phyloP scores from a whole-genome alignment of 2,797 vertebrate species.

The Pempheris klunzingeri region DNA sequence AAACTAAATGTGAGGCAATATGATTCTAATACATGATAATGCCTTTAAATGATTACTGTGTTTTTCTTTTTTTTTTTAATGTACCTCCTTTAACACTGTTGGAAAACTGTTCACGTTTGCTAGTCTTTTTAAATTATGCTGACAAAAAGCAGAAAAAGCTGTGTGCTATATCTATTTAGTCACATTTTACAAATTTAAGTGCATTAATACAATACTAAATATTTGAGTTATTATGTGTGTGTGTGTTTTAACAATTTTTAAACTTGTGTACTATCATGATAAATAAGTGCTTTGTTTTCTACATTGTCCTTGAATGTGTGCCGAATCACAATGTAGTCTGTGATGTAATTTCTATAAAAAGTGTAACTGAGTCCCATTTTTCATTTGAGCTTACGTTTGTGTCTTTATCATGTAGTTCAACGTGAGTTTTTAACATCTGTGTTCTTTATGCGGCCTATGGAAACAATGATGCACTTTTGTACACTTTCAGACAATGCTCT shows the following conservation, averaged over 20 bases:
- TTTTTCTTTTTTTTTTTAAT: constrained; percentile 53
- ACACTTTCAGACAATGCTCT: constrained; percentile 69
- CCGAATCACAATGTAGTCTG: constrained; percentile 53
- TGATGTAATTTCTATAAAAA: constrained; percentile 54
- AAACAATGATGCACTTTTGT: constrained; percentile 77
- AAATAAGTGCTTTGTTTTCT: constrained; percentile 66
- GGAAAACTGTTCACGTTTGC: constrained; percentile 61
- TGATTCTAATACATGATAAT: constrained; percentile 30
- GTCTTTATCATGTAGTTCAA: constrained; percentile 54
- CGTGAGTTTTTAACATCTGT: constrained; percentile 63
- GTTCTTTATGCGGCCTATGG: constrained; percentile 56
- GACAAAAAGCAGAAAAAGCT: constrained; percentile 50
- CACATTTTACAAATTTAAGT: constrained; percentile 53
- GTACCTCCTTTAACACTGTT: constrained; percentile 73
- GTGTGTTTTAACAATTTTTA: constrained; percentile 46
- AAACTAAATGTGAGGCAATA: constrained; percentile 56
- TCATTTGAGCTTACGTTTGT: constrained; percentile 56
- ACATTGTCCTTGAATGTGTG: constrained; percentile 63
- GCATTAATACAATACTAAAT: constrained; percentile 54
- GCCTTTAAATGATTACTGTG: constrained; percentile 51
- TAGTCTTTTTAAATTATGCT: constrained; percentile 78
- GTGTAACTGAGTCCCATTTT: constrained; percentile 48
- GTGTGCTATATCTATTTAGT: constrained; percentile 54
- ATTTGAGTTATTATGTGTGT: constrained; percentile 58
- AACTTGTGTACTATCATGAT: constrained; percentile 26